Evolutionary conservation across 2,888 invertebrate genomes (phyloP).

Genomic region (Sialis fuliginosa): DNA sequence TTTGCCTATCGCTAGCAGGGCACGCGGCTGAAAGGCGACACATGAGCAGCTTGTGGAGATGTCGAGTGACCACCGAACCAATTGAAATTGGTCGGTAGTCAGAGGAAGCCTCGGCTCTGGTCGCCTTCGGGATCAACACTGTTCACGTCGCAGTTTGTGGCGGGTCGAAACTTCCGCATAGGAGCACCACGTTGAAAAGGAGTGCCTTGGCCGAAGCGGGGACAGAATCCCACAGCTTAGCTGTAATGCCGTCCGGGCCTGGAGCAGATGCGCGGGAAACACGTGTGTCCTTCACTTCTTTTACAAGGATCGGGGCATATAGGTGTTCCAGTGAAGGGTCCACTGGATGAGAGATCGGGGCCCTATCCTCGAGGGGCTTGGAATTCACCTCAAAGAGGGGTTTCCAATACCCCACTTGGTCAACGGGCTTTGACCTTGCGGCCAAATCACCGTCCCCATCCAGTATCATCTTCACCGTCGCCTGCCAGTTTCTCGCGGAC

Average conservation of each 20-base stretch:
- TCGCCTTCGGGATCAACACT: slow-evolving; percentile 12
- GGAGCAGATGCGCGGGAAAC: slow-evolving; percentile 9
- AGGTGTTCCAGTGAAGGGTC: slow-evolving; percentile 1
- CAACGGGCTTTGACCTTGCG: not conserved
- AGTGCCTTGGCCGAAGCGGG: slow-evolving; percentile 6
- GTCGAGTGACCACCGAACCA: slow-evolving; percentile 12
- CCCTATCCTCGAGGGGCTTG: not conserved
- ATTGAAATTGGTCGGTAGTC: slow-evolving; percentile 11
- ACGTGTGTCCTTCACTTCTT: slow-evolving; percentile 9
- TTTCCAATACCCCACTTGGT: not conserved
- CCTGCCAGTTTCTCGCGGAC: not conserved
- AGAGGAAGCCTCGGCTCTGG: slow-evolving; percentile 10
- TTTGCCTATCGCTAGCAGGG: slow-evolving; percentile 7
- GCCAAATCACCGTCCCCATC: not conserved
- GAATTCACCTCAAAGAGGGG: not conserved
- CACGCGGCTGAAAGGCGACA: not conserved
- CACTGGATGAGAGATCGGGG: not conserved
- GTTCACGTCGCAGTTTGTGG: slow-evolving; percentile 10
- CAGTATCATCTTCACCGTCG: not conserved
- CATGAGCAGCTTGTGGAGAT: slow-evolving; percentile 15
- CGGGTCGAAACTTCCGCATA: slow-evolving; percentile 7
- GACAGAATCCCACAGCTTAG: slow-evolving; percentile 9
- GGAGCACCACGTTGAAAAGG: slow-evolving; percentile 7
- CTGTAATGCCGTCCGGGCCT: slow-evolving; percentile 12
- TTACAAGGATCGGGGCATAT: slow-evolving; percentile 9